Conservation (phyloP, 2,113 vertebrate genomes). For the Alligator sinensis region DNA sequence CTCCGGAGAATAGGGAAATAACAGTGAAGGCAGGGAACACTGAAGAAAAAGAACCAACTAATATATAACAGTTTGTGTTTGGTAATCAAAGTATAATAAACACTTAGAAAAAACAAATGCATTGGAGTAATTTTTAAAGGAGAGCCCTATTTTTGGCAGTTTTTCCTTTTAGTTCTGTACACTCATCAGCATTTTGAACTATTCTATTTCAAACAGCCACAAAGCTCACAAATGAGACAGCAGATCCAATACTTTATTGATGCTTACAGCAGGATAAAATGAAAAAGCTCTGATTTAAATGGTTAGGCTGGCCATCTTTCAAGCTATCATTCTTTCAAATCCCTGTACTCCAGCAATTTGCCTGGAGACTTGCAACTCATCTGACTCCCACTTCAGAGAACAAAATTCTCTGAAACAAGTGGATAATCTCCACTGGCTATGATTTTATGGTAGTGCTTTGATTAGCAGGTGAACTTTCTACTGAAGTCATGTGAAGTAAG, state of each 20-base stretch:
- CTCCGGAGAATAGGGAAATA: neutral
- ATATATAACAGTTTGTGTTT: neutral
- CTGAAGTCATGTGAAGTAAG: slow-evolving; percentile 27
- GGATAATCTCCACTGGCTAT: neutral
- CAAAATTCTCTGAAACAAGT: slow-evolving; percentile 53
- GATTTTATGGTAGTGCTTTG: slow-evolving; percentile 53
- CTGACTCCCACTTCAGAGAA: slow-evolving; percentile 21
- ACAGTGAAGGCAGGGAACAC: neutral
- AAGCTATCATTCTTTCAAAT: slow-evolving; percentile 50
- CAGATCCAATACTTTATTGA: slow-evolving; percentile 21
- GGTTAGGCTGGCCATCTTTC: slow-evolving; percentile 24
- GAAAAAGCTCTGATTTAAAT: slow-evolving; percentile 60
- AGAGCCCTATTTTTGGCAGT: neutral
- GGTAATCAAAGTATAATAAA: slow-evolving; percentile 40
- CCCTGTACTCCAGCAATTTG: slow-evolving; percentile 33
- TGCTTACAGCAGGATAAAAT: slow-evolving; percentile 46
- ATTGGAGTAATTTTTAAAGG: slow-evolving; percentile 15
- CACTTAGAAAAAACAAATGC: slow-evolving; percentile 13
- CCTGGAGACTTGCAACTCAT: slow-evolving; percentile 32
- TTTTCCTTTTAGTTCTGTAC: slow-evolving; percentile 15
- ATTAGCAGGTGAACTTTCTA: slow-evolving; percentile 49
- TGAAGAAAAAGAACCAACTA: neutral
- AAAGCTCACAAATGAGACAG: slow-evolving; percentile 33
- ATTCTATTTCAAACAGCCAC: slow-evolving; percentile 25
- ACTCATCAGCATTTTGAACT: slow-evolving; percentile 49